Evolutionary conservation across 2,797 vertebrate species (phyloP).

Genomic region (Podargus strigoides): DNA sequence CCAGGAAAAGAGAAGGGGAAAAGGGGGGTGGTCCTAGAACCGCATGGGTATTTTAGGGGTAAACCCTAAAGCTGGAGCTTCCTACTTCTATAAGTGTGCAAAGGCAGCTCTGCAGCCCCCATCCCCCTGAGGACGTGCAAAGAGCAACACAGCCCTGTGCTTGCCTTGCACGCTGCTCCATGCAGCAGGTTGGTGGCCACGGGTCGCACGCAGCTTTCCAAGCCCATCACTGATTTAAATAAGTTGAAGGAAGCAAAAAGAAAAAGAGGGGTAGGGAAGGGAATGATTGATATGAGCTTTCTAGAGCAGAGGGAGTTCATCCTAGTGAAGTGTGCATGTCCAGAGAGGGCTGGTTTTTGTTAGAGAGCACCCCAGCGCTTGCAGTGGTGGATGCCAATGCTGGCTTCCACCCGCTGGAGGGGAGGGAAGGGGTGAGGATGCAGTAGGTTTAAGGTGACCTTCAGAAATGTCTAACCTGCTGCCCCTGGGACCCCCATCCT

Average conservation of each 20-base stretch:
- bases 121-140: fast-evolving
- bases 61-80: neutral
- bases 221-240: neutral
- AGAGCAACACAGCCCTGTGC: fast-evolving
- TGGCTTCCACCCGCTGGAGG: neutral
- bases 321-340: fast-evolving
- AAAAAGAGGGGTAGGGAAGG: neutral
- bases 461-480: neutral
- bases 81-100: fast-evolving
- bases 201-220: fast-evolving
- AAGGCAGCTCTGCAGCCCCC: no score
- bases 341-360: neutral
- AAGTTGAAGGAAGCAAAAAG: neutral
- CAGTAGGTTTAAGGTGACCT: neutral
- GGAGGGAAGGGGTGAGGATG: neutral
- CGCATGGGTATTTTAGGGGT: neutral
- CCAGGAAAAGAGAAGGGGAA: neutral
- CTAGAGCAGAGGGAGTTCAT: neutral
- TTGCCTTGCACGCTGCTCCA: fast-evolving
- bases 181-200: neutral
- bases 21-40: neutral
- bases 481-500: neutral
- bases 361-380: neutral
- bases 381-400: neutral
- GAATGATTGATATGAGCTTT: no score